These are phyloP conservation scores for Cheumatopsyche charites DNA, from an alignment of 1,140 invertebrate species.

Conservation along the genomic window DNA sequence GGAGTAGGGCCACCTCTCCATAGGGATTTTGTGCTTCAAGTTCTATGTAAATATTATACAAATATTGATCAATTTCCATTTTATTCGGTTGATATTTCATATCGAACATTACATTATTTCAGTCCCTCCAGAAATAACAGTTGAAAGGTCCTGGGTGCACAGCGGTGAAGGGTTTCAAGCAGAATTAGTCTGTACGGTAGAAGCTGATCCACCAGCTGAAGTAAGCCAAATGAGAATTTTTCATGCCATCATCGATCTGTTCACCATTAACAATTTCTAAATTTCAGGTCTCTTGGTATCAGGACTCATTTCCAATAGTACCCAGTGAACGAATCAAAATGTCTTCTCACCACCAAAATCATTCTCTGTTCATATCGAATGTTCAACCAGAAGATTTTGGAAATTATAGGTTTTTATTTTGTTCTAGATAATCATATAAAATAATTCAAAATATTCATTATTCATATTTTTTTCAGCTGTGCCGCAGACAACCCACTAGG, in stretches of 20 bases:
- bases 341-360: slow-evolving; percentile 66
- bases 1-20: slow-evolving; percentile 70
- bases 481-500: slow-evolving; percentile 73
- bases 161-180: slow-evolving; percentile 75
- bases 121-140: slow-evolving; percentile 72
- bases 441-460: slow-evolving; percentile 1
- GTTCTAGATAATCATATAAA: too few species aligned
- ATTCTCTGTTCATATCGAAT: slow-evolving; percentile 68
- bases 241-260: neutral
- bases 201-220: slow-evolving; percentile 74
- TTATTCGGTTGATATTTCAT: neutral
- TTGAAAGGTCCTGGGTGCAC: slow-evolving; percentile 74
- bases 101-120: slow-evolving; percentile 40
- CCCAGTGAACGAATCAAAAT: slow-evolving; percentile 67
- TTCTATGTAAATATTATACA: slow-evolving; percentile 62
- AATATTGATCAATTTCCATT: neutral
- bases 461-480: slow-evolving; percentile 60
- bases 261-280: slow-evolving; percentile 15
- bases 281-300: slow-evolving; percentile 68
- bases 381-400: slow-evolving; percentile 71
- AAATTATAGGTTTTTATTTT: slow-evolving; percentile 64
- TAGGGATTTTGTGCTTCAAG: slow-evolving; percentile 67
- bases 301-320: slow-evolving; percentile 70
- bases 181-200: slow-evolving; percentile 74
- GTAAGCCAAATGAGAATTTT: slow-evolving; percentile 54